Percentiles rank a stretch among this genome's conserved stretches.
phyloP scores from a whole-genome alignment of 2,113 vertebrate species.

The Eublepharis macularius region DNA sequence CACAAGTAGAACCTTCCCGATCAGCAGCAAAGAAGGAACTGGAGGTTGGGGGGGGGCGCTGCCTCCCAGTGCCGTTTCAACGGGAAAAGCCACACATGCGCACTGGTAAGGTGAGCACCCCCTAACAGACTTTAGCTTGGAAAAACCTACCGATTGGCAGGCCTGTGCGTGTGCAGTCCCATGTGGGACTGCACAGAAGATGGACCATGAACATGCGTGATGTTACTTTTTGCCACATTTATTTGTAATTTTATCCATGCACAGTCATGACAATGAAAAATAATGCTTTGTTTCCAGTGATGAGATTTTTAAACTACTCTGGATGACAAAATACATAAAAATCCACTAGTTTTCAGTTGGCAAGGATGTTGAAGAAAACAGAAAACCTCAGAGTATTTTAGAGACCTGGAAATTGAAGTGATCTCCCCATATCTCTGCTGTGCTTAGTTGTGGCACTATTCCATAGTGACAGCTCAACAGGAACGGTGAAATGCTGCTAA shows the following conservation, averaged over 20 bases:
- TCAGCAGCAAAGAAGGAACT: too few species aligned
- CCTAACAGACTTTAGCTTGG: too few species aligned
- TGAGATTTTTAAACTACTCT: not conserved
- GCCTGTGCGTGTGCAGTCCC: too few species aligned
- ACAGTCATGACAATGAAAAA: not conserved
- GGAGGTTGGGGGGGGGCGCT: too few species aligned
- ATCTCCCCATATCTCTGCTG: not conserved
- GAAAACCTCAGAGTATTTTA: not conserved
- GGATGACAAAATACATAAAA: not conserved
- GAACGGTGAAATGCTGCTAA: not conserved
- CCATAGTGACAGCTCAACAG: not conserved
- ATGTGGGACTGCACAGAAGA: too few species aligned
- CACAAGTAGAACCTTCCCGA: too few species aligned
- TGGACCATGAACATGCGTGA: not conserved
- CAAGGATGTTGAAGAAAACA: not conserved
- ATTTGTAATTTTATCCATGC: too few species aligned
- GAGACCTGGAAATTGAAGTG: not conserved
- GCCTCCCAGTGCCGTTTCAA: too few species aligned
- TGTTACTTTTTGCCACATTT: too few species aligned
- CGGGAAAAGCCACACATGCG: too few species aligned
- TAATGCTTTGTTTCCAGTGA: not conserved
- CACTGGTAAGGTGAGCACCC: too few species aligned
- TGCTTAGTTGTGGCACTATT: not conserved
- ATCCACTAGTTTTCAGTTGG: not conserved
- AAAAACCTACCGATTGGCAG: too few species aligned